Evolutionary conservation across 2,888 invertebrate species (phyloP).

Genomic region (Rotaria socialis): DNA sequence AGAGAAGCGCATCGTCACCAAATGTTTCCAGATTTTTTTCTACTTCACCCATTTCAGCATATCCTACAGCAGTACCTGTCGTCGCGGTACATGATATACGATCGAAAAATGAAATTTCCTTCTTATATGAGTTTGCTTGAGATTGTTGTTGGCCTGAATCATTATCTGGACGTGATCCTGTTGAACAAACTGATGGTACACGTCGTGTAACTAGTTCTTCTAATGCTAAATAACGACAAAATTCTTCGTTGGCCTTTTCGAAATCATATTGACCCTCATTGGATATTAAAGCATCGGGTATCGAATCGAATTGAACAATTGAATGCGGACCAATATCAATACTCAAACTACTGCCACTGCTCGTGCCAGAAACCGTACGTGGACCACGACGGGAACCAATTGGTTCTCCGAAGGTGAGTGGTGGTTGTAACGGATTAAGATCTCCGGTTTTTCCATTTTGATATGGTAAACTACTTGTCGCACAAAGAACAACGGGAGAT

Average conservation of each 20-base stretch:
- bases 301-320: not conserved
- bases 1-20: not conserved
- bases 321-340: slow-evolving; percentile 9
- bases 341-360: slow-evolving; percentile 14
- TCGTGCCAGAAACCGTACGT: not conserved
- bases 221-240: slow-evolving; percentile 15
- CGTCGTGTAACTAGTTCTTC: slow-evolving; percentile 13
- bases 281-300: not conserved
- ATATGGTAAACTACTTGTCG: not conserved
- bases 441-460: not conserved
- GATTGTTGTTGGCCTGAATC: not conserved
- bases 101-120: slow-evolving; percentile 22
- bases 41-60: slow-evolving; percentile 17
- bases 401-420: not conserved
- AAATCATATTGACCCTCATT: not conserved
- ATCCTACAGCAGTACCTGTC: slow-evolving; percentile 20
- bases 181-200: not conserved
- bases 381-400: not conserved
- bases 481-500: not conserved
- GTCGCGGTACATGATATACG: slow-evolving; percentile 15
- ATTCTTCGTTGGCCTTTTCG: slow-evolving; percentile 28
- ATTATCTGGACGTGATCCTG: not conserved
- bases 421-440: not conserved
- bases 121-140: not conserved
- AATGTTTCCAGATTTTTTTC: slow-evolving; percentile 34